Evolutionary conservation across 1,140 invertebrate species (phyloP).

Genomic region (Drosophila leontia): DNA sequence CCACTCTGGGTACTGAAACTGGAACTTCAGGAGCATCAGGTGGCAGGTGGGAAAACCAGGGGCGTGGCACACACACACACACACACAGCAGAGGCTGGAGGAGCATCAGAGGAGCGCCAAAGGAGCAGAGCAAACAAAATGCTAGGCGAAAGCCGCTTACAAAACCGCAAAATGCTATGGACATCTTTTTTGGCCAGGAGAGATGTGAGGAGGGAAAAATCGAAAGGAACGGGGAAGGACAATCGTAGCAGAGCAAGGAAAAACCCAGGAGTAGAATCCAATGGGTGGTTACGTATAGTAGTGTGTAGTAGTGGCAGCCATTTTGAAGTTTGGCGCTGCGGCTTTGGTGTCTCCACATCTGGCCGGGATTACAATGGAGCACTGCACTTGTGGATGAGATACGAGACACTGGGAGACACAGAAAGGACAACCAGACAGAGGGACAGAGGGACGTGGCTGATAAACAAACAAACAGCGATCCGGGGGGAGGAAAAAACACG

Average conservation of each 20-base stretch:
- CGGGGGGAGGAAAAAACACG: conserved; percentile 12
- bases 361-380: conserved; percentile 58
- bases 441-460: not conserved
- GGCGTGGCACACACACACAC: conserved; percentile 13
- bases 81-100: conserved; percentile 13
- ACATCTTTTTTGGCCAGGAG: conserved; percentile 67
- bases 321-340: conserved; percentile 77
- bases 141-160: conserved; percentile 77
- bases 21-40: conserved; percentile 16
- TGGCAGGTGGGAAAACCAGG: conserved; percentile 21
- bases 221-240: not conserved
- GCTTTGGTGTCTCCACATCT: conserved; percentile 55
- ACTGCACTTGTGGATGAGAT: conserved; percentile 54
- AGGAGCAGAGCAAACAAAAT: conserved; percentile 67
- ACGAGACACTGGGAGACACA: conserved; percentile 27
- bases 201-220: not conserved
- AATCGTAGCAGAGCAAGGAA: not conserved
- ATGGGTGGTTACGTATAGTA: not conserved
- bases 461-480: conserved; percentile 45
- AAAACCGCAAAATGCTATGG: conserved; percentile 81
- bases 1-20: conserved; percentile 23
- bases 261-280: conserved; percentile 22
- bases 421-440: conserved; percentile 5
- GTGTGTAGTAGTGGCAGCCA: conserved; percentile 51
- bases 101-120: conserved; percentile 8